Conservation (phyloP, 2,113 vertebrate genomes). For the Pseudorectes ferrugineus region DNA sequence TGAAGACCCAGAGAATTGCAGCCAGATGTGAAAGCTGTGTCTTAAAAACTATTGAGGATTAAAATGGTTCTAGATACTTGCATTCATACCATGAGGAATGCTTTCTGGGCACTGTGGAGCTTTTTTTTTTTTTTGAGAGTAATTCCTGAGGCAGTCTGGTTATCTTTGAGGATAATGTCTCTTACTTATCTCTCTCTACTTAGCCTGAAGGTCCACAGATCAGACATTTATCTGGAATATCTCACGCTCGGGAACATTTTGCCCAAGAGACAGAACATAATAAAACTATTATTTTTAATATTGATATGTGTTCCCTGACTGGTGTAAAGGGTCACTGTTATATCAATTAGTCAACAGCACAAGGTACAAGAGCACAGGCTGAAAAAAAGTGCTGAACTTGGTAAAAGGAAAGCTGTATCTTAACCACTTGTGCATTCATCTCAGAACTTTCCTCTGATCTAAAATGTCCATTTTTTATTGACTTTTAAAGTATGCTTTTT, state of each 20-base stretch:
- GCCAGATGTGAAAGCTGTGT: background rate
- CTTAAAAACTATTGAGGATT: background rate
- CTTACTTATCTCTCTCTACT: background rate
- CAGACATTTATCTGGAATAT: background rate
- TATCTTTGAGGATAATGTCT: background rate
- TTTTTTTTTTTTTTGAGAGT: background rate
- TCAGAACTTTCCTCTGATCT: background rate
- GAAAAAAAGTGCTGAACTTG: background rate
- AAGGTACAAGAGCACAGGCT: background rate
- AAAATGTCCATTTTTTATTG: background rate
- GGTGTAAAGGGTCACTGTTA: background rate
- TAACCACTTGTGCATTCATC: background rate
- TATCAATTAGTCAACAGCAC: background rate
- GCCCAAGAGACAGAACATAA: background rate
- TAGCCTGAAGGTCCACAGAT: background rate
- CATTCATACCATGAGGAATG: background rate
- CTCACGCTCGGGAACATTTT: background rate
- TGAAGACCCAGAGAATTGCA: no score
- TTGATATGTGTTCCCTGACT: background rate
- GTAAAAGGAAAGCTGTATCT: background rate
- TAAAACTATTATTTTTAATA: background rate
- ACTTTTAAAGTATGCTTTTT: background rate
- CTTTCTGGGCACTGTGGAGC: background rate
- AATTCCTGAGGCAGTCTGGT: background rate
- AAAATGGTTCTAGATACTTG: background rate